Evolutionary conservation across 1,140 invertebrate species (phyloP).

Genomic region (Penaeus japonicus): DNA sequence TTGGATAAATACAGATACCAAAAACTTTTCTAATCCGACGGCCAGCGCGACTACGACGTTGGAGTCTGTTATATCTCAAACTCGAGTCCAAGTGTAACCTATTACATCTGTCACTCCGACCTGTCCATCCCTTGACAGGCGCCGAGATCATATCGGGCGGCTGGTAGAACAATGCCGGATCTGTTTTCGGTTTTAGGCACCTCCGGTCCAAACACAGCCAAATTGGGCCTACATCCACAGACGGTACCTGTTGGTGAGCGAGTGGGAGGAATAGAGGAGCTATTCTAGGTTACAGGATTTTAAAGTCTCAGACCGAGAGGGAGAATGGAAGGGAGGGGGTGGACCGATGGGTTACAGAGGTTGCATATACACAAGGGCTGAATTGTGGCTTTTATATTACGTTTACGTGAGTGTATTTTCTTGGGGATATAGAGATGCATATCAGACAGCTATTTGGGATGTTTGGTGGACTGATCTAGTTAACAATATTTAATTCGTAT

Average conservation of each 20-base stretch:
- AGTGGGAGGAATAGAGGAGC: not conserved
- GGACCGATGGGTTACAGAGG: no score
- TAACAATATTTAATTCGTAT: no score
- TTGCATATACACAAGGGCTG: no score
- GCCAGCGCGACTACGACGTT: no score
- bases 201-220: conserved; percentile 22
- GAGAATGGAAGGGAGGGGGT: not conserved
- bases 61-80: conserved; percentile 26
- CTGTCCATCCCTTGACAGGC: conserved; percentile 10
- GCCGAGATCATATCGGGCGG: conserved; percentile 34
- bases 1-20: not conserved
- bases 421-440: no score
- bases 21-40: no score
- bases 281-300: not conserved
- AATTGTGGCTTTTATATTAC: no score
- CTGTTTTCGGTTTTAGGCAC: conserved; percentile 22
- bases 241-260: conserved; percentile 18
- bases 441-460: no score
- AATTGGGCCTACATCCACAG: conserved; percentile 13
- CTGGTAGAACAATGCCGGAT: conserved; percentile 34
- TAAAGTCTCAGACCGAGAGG: not conserved
- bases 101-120: conserved; percentile 40
- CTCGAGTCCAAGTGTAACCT: conserved; percentile 32
- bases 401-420: no score
- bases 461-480: no score